A percentile compares a stretch with the other conserved stretches of the same genome.
Evolutionary conservation across 2,113 vertebrate species (phyloP).

Genomic region (Aleadryas rufinucha): DNA sequence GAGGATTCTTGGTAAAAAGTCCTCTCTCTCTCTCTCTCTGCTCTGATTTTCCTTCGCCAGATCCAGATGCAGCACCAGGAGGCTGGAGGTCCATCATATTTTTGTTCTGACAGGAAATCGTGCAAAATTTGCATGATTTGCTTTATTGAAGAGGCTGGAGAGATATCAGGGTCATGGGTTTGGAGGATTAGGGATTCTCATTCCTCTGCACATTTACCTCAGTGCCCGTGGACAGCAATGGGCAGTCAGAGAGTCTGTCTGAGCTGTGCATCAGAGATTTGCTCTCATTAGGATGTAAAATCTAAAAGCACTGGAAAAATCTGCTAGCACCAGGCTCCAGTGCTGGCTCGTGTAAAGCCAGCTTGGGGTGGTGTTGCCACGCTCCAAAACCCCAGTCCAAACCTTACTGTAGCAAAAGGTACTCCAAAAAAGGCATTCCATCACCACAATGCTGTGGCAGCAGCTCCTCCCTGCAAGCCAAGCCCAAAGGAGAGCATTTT

Average conservation of each 20-base stretch:
- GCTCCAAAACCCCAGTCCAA: neutral
- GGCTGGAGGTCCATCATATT: neutral
- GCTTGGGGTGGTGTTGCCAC: neutral
- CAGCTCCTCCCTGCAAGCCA: neutral
- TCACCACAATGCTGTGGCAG: neutral
- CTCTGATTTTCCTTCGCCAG: neutral
- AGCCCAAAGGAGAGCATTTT: neutral
- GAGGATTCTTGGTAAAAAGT: neutral
- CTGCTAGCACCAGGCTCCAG: neutral
- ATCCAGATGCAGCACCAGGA: neutral
- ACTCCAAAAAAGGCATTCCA: neutral
- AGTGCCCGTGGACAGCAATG: accelerated
- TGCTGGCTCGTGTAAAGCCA: neutral
- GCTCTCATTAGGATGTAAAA: neutral
- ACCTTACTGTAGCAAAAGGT: neutral
- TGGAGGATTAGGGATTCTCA: neutral
- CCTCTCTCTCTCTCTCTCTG: neutral
- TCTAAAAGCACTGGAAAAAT: neutral
- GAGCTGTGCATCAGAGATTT: neutral
- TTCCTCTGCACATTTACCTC: neutral
- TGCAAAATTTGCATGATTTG: neutral
- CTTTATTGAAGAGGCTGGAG: neutral
- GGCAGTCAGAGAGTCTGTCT: neutral
- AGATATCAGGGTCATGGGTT: neutral
- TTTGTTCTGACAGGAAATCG: neutral